These are phyloP conservation scores for Spilogale gracilis DNA, from an alignment of 2,113 vertebrate genomes.

Conservation along the genomic window DNA sequence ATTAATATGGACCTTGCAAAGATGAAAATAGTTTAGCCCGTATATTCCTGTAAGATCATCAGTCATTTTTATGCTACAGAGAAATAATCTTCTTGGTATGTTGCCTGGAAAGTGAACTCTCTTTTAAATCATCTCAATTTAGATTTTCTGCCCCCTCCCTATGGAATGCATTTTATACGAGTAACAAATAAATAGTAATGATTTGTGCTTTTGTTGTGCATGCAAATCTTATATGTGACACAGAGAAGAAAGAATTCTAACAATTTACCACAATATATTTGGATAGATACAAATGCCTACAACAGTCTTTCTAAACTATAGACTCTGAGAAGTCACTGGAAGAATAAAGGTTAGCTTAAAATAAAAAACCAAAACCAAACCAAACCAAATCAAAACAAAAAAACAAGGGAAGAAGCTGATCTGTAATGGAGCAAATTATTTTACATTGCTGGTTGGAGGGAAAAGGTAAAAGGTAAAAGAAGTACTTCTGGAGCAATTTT, in stretches of 20 bases:
- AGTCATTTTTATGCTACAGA: constrained; percentile 63
- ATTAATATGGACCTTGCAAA: constrained; percentile 77
- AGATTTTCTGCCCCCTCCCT: neutral
- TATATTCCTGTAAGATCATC: constrained; percentile 74
- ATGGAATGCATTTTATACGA: constrained; percentile 68
- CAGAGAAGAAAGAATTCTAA: constrained; percentile 53
- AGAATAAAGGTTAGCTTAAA: constrained; percentile 41
- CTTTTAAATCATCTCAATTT: constrained; percentile 71
- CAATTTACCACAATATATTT: constrained; percentile 53
- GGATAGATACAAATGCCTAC: constrained; percentile 31
- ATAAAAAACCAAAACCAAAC: neutral
- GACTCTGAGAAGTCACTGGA: constrained; percentile 46
- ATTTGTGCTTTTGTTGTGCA: constrained; percentile 62
- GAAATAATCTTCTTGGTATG: constrained; percentile 71
- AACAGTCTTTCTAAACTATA: constrained; percentile 9
- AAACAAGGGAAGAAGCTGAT: neutral
- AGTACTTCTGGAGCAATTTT: neutral
- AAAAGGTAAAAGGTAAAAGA: neutral
- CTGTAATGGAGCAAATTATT: neutral
- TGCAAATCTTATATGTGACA: constrained; percentile 47
- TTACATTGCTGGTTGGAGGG: neutral
- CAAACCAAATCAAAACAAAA: neutral
- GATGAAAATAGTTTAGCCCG: constrained; percentile 72
- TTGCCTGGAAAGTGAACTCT: constrained; percentile 75
- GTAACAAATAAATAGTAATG: constrained; percentile 70